Base-by-base conservation (phyloP, 1,140 invertebrate species). In the Linepithema humile region DNA sequence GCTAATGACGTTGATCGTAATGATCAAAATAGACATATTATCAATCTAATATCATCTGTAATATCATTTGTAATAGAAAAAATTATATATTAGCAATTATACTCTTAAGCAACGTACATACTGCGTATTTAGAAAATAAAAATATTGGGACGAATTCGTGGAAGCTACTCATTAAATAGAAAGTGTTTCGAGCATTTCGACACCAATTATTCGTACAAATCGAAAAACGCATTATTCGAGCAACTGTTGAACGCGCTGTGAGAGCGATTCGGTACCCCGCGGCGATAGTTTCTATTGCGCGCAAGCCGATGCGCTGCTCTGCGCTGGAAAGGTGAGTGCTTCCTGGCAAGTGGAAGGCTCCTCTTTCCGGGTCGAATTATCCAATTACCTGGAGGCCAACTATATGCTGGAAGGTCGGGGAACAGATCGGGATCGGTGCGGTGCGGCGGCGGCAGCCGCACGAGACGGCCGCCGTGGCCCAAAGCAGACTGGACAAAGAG, bases 401-500 rank as follows among this genome's bases (percentile, higher is more conserved):
- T 85, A 70, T 89, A 85, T 77, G 43, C 84, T 48, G 62, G 43
- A 57, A 65, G 57, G 69, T 86, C 60, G 83, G 62, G 83, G 45
- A 70, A 80, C 64, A 43, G 87, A 88, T 88, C 80, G 48, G 82
- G 78, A 88, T 86, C 87, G 87, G 78, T 45, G 67, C 50, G 82
- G 45, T 10, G 60, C 53, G 32, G 69, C n/a, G 53, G 65, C 45
- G 53, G 67, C 48, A 7, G 26, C 23, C 84, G 85, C 75, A 85
- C 69, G 91, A 90, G 90, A 90, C 92, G 89, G 89, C 87, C 86
- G 89, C 84, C 87, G 90, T 85, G 91, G 92, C 90, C 92, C 92
- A 93, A 94, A 93, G 92, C 93, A 90, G 89, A 88, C 85, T 88
- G 93, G 92, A 94, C 94, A 94, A 94, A 94, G 93, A 94, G 92